These are phyloP conservation scores for Lasioglossum morio DNA, from an alignment of 2,888 invertebrate species.

Conservation along the genomic window DNA sequence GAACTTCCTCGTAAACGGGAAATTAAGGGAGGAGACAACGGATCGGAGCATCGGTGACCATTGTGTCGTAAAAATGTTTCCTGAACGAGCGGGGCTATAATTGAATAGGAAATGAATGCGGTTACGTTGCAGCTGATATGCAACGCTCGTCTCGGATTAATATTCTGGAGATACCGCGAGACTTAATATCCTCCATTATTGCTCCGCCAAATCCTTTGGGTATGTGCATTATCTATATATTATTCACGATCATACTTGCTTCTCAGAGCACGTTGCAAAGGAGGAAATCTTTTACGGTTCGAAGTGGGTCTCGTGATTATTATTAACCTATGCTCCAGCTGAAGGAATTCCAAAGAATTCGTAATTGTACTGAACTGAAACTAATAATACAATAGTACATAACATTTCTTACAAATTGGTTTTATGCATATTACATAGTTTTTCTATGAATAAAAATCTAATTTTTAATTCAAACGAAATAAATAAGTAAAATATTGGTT, in stretches of 20 bases:
- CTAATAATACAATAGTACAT: background rate
- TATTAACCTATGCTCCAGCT: background rate
- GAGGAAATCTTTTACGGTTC: slow-evolving; percentile 6
- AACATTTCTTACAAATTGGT: background rate
- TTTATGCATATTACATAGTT: background rate
- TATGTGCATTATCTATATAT: slow-evolving; percentile 33
- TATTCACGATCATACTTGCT: slow-evolving; percentile 13
- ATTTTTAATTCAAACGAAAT: too few relatives aligned
- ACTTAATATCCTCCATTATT: slow-evolving; percentile 57
- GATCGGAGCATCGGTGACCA: slow-evolving; percentile 28
- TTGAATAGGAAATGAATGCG: slow-evolving; percentile 71
- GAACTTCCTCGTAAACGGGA: slow-evolving; percentile 33
- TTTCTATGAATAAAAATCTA: too few relatives aligned
- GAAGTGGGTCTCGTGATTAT: background rate
- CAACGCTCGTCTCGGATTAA: slow-evolving; percentile 64
- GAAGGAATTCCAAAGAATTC: background rate
- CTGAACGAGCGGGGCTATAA: slow-evolving; percentile 46
- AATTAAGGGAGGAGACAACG: slow-evolving; percentile 42
- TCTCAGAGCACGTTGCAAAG: slow-evolving; percentile 7
- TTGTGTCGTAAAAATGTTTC: slow-evolving; percentile 54
- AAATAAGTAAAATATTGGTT: too few relatives aligned
- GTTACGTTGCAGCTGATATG: slow-evolving; percentile 53
- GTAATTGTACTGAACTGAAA: background rate
- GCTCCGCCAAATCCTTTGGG: slow-evolving; percentile 32
- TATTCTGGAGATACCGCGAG: slow-evolving; percentile 61